A percentile compares a stretch with the other conserved stretches of the same genome.
Conservation (phyloP, 1,140 invertebrate species). For the Nylanderia fulva region DNA sequence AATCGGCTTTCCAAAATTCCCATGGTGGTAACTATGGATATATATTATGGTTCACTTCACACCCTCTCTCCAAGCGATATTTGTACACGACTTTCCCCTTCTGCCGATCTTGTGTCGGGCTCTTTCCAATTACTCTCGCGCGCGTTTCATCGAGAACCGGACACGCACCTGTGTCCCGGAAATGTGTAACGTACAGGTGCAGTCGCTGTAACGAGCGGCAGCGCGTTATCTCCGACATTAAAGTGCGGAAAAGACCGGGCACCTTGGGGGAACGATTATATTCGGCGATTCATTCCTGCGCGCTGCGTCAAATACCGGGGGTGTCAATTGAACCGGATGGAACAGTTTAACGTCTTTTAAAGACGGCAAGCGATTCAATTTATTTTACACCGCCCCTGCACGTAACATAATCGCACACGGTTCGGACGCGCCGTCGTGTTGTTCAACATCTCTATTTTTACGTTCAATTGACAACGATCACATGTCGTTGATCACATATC, state of each 20-base stretch:
- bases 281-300: slow-evolving; percentile 77
- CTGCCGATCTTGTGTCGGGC: slow-evolving; percentile 59
- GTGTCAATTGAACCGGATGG: slow-evolving; percentile 83
- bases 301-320: slow-evolving; percentile 71
- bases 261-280: slow-evolving; percentile 72
- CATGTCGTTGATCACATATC: neutral
- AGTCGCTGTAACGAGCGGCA: slow-evolving; percentile 56
- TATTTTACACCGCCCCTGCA: slow-evolving; percentile 76
- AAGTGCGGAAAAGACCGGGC: neutral
- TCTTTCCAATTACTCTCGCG: slow-evolving; percentile 50
- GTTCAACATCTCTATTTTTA: slow-evolving; percentile 18
- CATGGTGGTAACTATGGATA: slow-evolving; percentile 40
- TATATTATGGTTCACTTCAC: slow-evolving; percentile 75
- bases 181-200: slow-evolving; percentile 79
- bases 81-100: neutral
- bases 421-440: slow-evolving; percentile 4
- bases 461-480: neutral
- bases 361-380: slow-evolving; percentile 83
- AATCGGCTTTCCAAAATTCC: slow-evolving; percentile 62
- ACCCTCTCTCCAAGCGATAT: slow-evolving; percentile 56
- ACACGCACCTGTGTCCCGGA: slow-evolving; percentile 81
- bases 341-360: slow-evolving; percentile 82
- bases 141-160: slow-evolving; percentile 67
- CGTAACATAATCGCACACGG: slow-evolving; percentile 42
- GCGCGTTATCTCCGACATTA: slow-evolving; percentile 35